Evolutionary conservation across 2,888 invertebrate genomes (phyloP).

Genomic region (Elmis aenea): DNA sequence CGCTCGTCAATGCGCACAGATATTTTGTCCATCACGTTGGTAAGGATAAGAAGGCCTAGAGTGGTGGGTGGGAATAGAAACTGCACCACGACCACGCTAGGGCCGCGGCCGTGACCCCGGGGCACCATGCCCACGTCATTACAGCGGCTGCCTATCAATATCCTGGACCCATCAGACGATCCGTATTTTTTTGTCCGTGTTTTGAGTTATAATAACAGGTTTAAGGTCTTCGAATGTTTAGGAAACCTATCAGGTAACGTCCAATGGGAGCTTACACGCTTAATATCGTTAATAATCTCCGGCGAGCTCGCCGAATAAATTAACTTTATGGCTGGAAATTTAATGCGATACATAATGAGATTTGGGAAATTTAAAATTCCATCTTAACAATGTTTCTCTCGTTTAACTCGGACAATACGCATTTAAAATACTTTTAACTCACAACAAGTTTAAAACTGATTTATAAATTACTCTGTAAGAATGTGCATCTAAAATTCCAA

Average conservation of each 20-base stretch:
- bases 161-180: slow-evolving; percentile 25
- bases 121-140: slow-evolving; percentile 26
- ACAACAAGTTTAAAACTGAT: not conserved
- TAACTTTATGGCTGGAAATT: slow-evolving; percentile 42
- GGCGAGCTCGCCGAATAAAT: slow-evolving; percentile 38
- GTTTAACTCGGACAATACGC: too few relatives aligned
- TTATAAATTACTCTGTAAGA: too few relatives aligned
- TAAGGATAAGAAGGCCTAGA: too few relatives aligned
- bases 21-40: too few relatives aligned
- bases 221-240: slow-evolving; percentile 34
- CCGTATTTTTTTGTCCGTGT: slow-evolving; percentile 33
- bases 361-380: slow-evolving; percentile 40
- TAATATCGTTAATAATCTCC: slow-evolving; percentile 41
- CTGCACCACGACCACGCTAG: slow-evolving; percentile 21
- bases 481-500: too few relatives aligned
- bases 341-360: slow-evolving; percentile 42
- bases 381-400: slow-evolving; percentile 33
- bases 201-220: slow-evolving; percentile 42
- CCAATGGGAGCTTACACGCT: slow-evolving; percentile 33
- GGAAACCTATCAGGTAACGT: slow-evolving; percentile 29
- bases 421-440: not conserved
- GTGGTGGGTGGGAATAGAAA: too few relatives aligned
- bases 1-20: too few relatives aligned
- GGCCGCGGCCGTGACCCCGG: slow-evolving; percentile 28
- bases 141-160: slow-evolving; percentile 28